These are phyloP conservation scores for Scrobipalpa atriplicella DNA, from an alignment of 2,888 invertebrate genomes.

Conservation along the genomic window DNA sequence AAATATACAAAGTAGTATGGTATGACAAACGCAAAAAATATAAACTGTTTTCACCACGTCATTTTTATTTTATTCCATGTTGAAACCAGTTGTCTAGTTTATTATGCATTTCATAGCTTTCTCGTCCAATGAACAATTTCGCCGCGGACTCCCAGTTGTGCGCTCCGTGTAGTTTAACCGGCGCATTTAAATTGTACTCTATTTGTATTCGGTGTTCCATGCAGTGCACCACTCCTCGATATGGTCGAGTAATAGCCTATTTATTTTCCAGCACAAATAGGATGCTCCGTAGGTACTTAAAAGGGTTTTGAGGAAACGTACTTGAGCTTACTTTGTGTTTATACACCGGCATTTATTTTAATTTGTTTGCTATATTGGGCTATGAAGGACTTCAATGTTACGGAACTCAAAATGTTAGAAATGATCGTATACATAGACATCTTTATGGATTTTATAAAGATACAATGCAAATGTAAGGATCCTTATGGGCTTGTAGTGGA, in stretches of 20 bases:
- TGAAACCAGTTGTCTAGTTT: background rate
- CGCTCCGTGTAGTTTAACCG: constrained; percentile 8
- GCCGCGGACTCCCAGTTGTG: background rate
- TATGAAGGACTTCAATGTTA: background rate
- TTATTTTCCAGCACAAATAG: constrained; percentile 14
- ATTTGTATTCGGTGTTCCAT: constrained; percentile 15
- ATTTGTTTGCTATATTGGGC: background rate
- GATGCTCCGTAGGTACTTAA: background rate
- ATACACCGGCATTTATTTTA: background rate
- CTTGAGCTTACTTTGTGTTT: constrained; percentile 12
- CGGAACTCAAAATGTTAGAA: background rate
- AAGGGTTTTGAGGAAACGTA: background rate
- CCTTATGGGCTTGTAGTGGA: too few species aligned
- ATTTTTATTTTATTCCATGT: background rate
- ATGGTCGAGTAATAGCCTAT: constrained; percentile 18
- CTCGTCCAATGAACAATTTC: constrained; percentile 18
- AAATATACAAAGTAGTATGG: background rate
- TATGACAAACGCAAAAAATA: background rate
- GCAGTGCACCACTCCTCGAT: constrained; percentile 19
- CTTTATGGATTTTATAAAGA: too few species aligned
- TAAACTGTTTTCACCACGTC: background rate
- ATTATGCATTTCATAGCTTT: constrained; percentile 17
- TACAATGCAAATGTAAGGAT: too few species aligned
- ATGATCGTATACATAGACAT: background rate
- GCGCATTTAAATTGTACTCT: constrained; percentile 22